A percentile compares a stretch with the other conserved stretches of the same genome.
phyloP scores from a whole-genome alignment of 2,797 vertebrate genomes.

The Rhinogobio ventralis region DNA sequence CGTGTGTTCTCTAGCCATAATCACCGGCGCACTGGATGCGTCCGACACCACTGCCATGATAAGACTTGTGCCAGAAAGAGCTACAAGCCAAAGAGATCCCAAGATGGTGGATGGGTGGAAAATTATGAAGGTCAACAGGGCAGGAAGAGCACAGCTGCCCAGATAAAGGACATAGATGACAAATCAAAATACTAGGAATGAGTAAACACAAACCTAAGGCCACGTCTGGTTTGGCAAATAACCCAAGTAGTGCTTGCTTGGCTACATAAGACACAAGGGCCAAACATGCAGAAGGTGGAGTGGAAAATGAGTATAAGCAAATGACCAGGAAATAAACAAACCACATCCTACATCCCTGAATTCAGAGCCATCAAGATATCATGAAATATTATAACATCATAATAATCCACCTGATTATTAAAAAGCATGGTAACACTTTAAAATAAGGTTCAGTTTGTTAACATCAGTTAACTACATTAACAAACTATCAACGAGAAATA shows the following conservation, averaged over 20 bases:
- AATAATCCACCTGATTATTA: background rate
- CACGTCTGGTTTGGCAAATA: slow-evolving; percentile 9
- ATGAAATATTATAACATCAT: background rate
- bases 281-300: background rate
- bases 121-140: slow-evolving; percentile 56
- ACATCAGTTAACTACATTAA: background rate
- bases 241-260: background rate
- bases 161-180: slow-evolving; percentile 33
- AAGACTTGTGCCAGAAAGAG: slow-evolving; percentile 32
- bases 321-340: slow-evolving; percentile 7
- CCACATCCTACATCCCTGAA: background rate
- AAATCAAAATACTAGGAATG: slow-evolving; percentile 21
- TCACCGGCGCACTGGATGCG: background rate
- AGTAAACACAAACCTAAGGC: slow-evolving; percentile 6
- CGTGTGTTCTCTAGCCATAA: slow-evolving; percentile 1
- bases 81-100: slow-evolving; percentile 40
- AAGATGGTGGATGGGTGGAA: slow-evolving; percentile 55
- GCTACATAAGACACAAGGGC: background rate
- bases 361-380: background rate
- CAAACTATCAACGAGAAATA: background rate
- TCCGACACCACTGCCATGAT: slow-evolving; percentile 35
- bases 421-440: background rate
- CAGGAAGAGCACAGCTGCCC: slow-evolving; percentile 41
- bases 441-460: background rate
- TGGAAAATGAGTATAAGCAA: background rate